phyloP scores from a whole-genome alignment of 2,888 invertebrate species.

The Pachliopta kotzebuea region DNA sequence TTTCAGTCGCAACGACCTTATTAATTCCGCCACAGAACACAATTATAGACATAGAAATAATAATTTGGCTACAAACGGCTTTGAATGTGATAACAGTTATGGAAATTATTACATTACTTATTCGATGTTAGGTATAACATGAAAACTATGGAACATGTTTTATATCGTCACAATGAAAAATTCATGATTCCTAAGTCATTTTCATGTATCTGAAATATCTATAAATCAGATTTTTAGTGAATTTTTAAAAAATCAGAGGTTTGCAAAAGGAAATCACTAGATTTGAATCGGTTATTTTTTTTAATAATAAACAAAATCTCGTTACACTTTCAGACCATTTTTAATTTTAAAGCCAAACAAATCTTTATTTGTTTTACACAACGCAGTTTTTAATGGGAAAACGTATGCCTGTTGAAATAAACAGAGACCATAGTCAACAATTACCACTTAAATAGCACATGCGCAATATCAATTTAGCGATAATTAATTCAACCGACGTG shows the following conservation, averaged over 20 bases:
- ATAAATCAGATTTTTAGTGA: background rate
- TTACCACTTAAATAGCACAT: background rate
- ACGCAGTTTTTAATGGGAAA: background rate
- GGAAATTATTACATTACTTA: background rate
- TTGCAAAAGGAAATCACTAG: background rate
- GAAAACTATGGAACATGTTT: background rate
- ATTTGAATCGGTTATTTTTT: background rate
- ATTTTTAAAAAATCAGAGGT: background rate
- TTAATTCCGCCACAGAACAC: too few species aligned
- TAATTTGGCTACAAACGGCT: too few species aligned
- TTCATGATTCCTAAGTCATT: background rate
- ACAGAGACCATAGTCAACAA: too few species aligned
- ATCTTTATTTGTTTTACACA: background rate
- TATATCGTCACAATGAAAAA: background rate
- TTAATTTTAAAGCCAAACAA: background rate
- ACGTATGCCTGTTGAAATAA: too few species aligned
- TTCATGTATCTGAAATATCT: too few species aligned
- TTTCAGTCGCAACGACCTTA: too few species aligned
- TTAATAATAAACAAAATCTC: conserved; percentile 1
- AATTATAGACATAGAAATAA: too few species aligned
- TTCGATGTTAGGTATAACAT: background rate
- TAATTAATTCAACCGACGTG: background rate
- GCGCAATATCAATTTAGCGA: background rate
- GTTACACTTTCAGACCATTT: conserved; percentile 5
- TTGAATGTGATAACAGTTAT: background rate